Percentiles rank a stretch among this genome's conserved stretches.
Conservation (phyloP, 2,113 vertebrate species). For the Chunga burmeisteri region DNA sequence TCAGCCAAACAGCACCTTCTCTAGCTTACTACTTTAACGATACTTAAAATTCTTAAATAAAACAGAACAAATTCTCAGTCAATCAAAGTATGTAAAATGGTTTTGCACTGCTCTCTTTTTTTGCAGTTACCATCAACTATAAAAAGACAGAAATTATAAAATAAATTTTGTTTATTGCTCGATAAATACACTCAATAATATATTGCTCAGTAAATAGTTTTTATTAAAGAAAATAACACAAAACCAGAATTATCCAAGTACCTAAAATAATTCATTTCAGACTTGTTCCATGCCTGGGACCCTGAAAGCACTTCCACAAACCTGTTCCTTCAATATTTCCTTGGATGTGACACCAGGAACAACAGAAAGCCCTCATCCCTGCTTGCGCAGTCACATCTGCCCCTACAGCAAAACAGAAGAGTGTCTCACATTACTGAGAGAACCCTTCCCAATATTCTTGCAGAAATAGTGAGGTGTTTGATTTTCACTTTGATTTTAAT, state of each 20-base stretch:
- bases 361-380: not conserved
- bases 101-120: not conserved
- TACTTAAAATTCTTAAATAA: not conserved
- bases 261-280: not conserved
- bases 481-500: not conserved
- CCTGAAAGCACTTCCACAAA: not conserved
- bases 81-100: not conserved
- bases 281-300: not conserved
- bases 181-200: not conserved
- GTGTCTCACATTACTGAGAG: not conserved
- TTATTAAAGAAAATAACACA: not conserved
- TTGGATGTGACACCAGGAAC: not conserved
- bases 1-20: not conserved
- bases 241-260: not conserved
- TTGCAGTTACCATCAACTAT: not conserved
- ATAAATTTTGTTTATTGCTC: not conserved
- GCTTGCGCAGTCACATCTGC: not conserved
- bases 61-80: not conserved
- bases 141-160: not conserved
- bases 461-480: not conserved
- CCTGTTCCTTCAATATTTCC: not conserved
- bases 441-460: not conserved
- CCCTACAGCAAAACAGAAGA: not conserved
- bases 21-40: not conserved
- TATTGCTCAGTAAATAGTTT: not conserved